Base-by-base conservation (phyloP, 2,888 invertebrate species). In the Nasonovia ribisnigri region DNA sequence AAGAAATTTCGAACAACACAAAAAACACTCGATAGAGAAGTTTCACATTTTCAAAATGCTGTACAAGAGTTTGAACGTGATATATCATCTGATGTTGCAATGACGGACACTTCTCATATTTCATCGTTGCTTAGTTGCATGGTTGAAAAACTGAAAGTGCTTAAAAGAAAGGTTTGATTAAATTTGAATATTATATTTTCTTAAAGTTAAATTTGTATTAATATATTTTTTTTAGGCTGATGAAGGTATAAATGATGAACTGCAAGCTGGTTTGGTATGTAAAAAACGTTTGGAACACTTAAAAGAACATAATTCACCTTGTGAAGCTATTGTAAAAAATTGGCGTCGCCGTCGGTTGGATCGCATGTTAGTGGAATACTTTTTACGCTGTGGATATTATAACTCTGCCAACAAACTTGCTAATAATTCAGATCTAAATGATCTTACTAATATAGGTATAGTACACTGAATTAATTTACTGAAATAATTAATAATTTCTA, bases 1-100 rank as follows among this genome's bases (percentile, higher is more conserved):
- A 99, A 99, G 96, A 98, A 98, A 95, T 99, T 99, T 96, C 97
- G 99, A 93, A 97, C 98, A 88, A 98, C 99, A 4, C 99, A 99
- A 96, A 99, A 99, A 95, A 97, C 98, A 26, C 96, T 99, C 94
- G 99, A 99, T 95, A 97, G 99, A 94, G 99, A 99, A 96, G 98
- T 98, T 0, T 97, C 98, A 3, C 98, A 99, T 95, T 98, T 99
- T 5, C 97, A 98, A 95, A 97, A 97, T 94, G 97, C 97, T 0
- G 97, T 98, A 0, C 96, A 96, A 91, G 98, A 98, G 95, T 96
- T 99, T n/a, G 98, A 98, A 95, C 97, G 97, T 94, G 97, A 97
- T 43, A 96, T 98, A 5, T 97, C 97, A 95, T 97, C 96, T 92
- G 96, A 96, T 88, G 96, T 96, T 84, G 95, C 95, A 89, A 96